phyloP scores from a whole-genome alignment of 2,888 invertebrate species.

The Tenodera sinensis region DNA sequence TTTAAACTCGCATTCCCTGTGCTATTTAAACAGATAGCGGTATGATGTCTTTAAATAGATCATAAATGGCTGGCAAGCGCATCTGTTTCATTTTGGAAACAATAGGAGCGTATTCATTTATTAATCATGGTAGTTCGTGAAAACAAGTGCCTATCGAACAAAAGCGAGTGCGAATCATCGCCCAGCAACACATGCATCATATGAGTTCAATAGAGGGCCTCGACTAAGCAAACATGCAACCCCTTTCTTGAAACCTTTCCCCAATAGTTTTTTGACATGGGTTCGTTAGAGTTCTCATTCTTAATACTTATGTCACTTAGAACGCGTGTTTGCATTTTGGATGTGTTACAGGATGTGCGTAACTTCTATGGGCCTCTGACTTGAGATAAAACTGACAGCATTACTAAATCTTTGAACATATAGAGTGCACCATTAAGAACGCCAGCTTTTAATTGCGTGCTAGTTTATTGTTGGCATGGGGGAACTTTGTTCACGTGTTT shows the following conservation, averaged over 20 bases:
- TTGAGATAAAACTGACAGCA: too few relatives aligned
- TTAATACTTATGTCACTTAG: neutral
- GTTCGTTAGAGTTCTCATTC: neutral
- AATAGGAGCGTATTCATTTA: neutral
- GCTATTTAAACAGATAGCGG: neutral
- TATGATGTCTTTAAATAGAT: neutral
- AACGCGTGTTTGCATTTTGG: too few relatives aligned
- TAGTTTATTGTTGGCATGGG: too few relatives aligned
- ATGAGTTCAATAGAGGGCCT: neutral
- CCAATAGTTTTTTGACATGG: neutral
- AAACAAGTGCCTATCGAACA: neutral
- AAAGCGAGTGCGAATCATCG: neutral
- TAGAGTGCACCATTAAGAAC: too few relatives aligned
- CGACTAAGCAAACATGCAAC: neutral
- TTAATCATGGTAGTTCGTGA: neutral
- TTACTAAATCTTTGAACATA: too few relatives aligned
- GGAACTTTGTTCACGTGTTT: too few relatives aligned
- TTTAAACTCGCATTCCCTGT: neutral
- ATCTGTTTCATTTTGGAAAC: neutral
- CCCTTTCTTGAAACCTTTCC: neutral
- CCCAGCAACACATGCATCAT: neutral
- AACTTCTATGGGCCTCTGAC: too few relatives aligned
- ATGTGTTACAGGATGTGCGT: too few relatives aligned
- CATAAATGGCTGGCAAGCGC: neutral
- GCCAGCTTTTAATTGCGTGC: too few relatives aligned